A percentile compares a stretch with the other conserved stretches of the same genome.
Conservation (phyloP, 2,888 invertebrate genomes). For the Athetis lepigone region DNA sequence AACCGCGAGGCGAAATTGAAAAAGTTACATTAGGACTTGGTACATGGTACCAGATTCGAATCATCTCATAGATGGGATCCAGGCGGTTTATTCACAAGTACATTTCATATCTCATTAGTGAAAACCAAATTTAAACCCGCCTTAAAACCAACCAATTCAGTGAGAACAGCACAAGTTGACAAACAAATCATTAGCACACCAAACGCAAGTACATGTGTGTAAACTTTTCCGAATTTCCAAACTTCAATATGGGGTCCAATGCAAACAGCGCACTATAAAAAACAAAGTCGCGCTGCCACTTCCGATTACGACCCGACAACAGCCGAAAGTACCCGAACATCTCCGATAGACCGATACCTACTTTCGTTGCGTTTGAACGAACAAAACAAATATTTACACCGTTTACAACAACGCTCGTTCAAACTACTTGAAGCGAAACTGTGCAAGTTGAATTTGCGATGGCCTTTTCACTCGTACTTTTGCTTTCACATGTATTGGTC, state of each 20-base stretch:
- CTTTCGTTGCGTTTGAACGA: slow-evolving; percentile 68
- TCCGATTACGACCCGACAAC: slow-evolving; percentile 63
- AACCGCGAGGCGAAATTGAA: no score
- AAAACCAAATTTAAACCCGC: no score
- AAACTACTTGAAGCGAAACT: slow-evolving; percentile 77
- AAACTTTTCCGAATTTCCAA: slow-evolving; percentile 43
- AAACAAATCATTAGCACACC: slow-evolving; percentile 7
- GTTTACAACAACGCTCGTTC: slow-evolving; percentile 70
- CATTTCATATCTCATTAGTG: no score
- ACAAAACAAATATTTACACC: slow-evolving; percentile 73
- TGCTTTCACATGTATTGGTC: slow-evolving; percentile 64
- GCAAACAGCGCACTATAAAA: slow-evolving; percentile 61
- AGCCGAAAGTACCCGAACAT: slow-evolving; percentile 46
- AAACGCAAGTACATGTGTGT: neutral
- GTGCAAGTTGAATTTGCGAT: slow-evolving; percentile 65
- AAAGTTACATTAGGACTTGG: no score
- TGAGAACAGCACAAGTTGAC: slow-evolving; percentile 4
- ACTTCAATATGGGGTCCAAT: slow-evolving; percentile 42
- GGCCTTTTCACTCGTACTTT: slow-evolving; percentile 68
- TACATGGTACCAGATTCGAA: no score
- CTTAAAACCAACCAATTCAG: neutral
- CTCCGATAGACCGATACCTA: slow-evolving; percentile 59
- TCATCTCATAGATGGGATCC: no score
- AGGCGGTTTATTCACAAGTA: no score
- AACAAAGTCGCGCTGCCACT: slow-evolving; percentile 64